Evolutionary conservation across 2,113 vertebrate species (phyloP).

Genomic region (Anarhynchus alexandrinus): DNA sequence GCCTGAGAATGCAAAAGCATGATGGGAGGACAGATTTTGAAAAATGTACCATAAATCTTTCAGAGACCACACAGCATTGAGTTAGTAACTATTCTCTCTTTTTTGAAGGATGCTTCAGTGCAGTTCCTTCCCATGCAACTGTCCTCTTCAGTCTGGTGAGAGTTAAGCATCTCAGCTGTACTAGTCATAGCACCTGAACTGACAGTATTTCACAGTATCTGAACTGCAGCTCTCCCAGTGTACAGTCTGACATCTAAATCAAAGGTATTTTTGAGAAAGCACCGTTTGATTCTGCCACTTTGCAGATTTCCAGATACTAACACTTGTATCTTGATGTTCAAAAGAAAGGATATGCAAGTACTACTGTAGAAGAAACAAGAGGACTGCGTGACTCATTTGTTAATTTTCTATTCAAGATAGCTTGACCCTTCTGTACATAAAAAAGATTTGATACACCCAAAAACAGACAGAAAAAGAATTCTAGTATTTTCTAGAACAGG

Average conservation of each 20-base stretch:
- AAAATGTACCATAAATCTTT: not conserved
- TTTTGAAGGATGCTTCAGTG: not conserved
- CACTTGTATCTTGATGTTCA: not conserved
- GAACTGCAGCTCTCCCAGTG: not conserved
- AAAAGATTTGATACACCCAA: not conserved
- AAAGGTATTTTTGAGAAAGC: not conserved
- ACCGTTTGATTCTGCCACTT: not conserved
- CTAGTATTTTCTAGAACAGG: too few relatives aligned
- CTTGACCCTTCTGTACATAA: not conserved
- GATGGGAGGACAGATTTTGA: not conserved
- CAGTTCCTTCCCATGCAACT: not conserved
- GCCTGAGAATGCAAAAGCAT: not conserved
- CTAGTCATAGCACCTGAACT: not conserved
- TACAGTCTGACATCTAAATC: not conserved
- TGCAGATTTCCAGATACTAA: not conserved
- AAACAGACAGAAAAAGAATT: not conserved
- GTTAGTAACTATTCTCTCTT: not conserved
- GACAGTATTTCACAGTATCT: not conserved
- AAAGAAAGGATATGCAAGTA: not conserved
- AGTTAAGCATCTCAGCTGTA: not conserved
- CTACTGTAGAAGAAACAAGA: not conserved
- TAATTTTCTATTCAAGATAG: not conserved
- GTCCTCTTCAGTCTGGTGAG: not conserved
- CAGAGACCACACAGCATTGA: not conserved
- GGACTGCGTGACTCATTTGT: not conserved